A percentile compares a stretch with the other conserved stretches of the same genome.
These are phyloP conservation scores for Linnaemya vulpina DNA, from an alignment of 2,888 invertebrate genomes.

Conservation along the genomic window DNA sequence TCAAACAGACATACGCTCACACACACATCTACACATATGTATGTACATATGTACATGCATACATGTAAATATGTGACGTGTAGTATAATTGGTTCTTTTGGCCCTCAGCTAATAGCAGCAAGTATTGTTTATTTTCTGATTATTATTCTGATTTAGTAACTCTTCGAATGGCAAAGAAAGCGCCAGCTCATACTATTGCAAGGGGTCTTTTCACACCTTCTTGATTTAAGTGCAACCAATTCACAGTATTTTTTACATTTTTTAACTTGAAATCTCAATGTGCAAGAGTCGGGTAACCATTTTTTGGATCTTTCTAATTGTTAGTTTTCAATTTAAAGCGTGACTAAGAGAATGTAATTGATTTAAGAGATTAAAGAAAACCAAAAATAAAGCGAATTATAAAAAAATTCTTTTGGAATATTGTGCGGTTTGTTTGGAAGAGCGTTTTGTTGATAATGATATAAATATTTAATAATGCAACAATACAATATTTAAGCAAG, in stretches of 20 bases:
- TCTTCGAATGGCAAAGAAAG: constrained; percentile 52
- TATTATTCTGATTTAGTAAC: constrained; percentile 58
- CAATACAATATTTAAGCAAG: neutral
- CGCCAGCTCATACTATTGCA: constrained; percentile 43
- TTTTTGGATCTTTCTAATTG: neutral
- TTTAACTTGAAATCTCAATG: constrained; percentile 2
- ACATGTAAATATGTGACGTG: neutral
- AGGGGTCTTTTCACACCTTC: constrained; percentile 26
- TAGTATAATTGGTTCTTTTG: constrained; percentile 23
- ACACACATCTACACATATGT: too few relatives aligned
- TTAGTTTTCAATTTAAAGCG: constrained; percentile 15
- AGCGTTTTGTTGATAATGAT: constrained; percentile 35
- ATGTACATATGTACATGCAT: too few relatives aligned
- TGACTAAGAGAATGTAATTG: neutral
- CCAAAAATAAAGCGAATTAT: constrained; percentile 9
- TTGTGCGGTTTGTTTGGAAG: constrained; percentile 39
- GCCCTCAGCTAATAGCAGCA: constrained; percentile 14
- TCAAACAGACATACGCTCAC: too few relatives aligned
- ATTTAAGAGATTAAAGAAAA: constrained; percentile 9
- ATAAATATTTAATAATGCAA: constrained; percentile 5
- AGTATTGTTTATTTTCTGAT: constrained; percentile 37
- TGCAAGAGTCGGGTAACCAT: neutral
- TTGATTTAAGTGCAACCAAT: neutral
- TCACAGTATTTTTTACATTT: neutral
- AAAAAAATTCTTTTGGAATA: constrained; percentile 20